These are phyloP conservation scores for Cheilosia variabilis DNA, from an alignment of 2,888 invertebrate genomes.

Conservation along the genomic window DNA sequence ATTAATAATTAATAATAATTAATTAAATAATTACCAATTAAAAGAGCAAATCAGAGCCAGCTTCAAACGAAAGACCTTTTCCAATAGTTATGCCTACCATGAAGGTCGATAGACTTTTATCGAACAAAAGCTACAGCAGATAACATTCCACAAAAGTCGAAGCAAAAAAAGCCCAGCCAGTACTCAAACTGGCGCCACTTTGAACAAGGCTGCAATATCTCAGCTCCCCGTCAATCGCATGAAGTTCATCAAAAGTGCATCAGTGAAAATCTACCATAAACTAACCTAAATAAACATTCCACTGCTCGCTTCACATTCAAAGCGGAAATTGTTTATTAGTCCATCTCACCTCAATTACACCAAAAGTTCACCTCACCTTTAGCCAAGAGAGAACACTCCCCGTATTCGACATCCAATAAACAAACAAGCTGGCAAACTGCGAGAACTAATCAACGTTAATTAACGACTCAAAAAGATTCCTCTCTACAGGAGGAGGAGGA, in stretches of 20 bases:
- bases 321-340: constrained; percentile 66
- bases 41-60: no score
- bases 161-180: background rate
- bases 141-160: background rate
- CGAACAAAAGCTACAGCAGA: background rate
- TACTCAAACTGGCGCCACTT: constrained; percentile 22
- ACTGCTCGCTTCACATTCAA: constrained; percentile 6
- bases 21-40: no score
- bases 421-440: constrained; percentile 45
- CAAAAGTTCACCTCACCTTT: constrained; percentile 41
- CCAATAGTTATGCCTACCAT: no score
- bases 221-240: constrained; percentile 28
- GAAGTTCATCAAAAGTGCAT: constrained; percentile 54
- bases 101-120: no score
- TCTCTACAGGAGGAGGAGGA: background rate
- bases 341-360: constrained; percentile 59
- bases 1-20: no score
- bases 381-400: constrained; percentile 35
- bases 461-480: constrained; percentile 58
- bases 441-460: constrained; percentile 75
- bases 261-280: constrained; percentile 36
- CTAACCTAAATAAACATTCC: constrained; percentile 62
- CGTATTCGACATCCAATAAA: constrained; percentile 60
- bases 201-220: background rate
- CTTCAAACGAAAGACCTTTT: no score